A percentile compares a stretch with the other conserved stretches of the same genome.
Evolutionary conservation across 2,797 vertebrate species (phyloP).

Genomic region (Corythornis leucogaster): DNA sequence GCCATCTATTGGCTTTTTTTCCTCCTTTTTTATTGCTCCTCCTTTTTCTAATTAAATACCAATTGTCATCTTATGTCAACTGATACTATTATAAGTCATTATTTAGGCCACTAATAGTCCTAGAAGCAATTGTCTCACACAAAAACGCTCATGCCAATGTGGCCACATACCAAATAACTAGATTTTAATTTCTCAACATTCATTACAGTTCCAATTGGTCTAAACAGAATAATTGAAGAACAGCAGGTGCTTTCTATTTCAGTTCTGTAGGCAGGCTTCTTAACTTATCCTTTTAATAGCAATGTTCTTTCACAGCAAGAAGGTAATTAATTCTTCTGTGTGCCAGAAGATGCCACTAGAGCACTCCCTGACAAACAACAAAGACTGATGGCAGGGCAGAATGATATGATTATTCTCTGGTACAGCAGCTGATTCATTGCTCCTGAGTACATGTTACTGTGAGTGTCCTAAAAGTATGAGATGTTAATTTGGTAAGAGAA

Average conservation of each 20-base stretch:
- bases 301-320: neutral
- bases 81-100: neutral
- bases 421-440: neutral
- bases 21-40: neutral
- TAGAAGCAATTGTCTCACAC: neutral
- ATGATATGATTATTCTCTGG: neutral
- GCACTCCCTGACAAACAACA: constrained; percentile 34
- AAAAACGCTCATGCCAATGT: neutral
- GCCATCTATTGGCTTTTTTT: neutral
- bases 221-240: constrained; percentile 6
- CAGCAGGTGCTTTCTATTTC: neutral
- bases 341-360: constrained; percentile 78
- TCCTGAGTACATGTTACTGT: neutral
- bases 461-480: neutral
- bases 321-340: constrained; percentile 28
- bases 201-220: neutral
- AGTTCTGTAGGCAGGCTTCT: neutral
- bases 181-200: constrained; percentile 42
- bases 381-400: neutral
- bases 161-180: neutral
- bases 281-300: neutral
- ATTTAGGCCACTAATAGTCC: neutral
- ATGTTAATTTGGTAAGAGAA: constrained; percentile 19
- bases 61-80: constrained; percentile 4
- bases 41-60: constrained; percentile 5